Evolutionary conservation across 1,140 invertebrate species (phyloP).

Genomic region (Drosophila elegans): DNA sequence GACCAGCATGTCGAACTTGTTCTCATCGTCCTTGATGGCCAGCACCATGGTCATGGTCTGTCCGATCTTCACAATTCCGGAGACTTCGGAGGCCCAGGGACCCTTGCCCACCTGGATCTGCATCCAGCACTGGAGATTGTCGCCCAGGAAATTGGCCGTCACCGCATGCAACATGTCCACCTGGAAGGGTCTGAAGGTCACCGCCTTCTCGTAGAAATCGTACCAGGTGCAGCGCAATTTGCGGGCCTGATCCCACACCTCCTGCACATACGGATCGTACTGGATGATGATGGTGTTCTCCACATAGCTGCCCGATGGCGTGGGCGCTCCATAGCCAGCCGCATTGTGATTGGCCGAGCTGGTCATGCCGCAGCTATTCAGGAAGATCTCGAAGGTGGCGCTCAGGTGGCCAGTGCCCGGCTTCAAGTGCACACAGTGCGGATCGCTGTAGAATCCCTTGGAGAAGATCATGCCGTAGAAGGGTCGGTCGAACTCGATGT

Average conservation of each 20-base stretch:
- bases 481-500: slow-evolving; percentile 96
- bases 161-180: slow-evolving; percentile 97
- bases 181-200: slow-evolving; percentile 96
- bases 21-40: slow-evolving; percentile 97
- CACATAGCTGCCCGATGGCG: slow-evolving; percentile 95
- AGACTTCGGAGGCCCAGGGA: slow-evolving; percentile 97
- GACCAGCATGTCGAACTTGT: slow-evolving; percentile 97
- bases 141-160: slow-evolving; percentile 96
- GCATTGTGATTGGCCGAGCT: slow-evolving; percentile 94
- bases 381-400: slow-evolving; percentile 96
- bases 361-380: slow-evolving; percentile 96
- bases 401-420: slow-evolving; percentile 94
- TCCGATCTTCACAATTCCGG: slow-evolving; percentile 97
- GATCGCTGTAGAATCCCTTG: slow-evolving; percentile 95
- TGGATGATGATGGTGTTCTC: slow-evolving; percentile 98
- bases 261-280: slow-evolving; percentile 97
- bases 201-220: slow-evolving; percentile 97
- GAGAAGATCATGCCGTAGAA: slow-evolving; percentile 99
- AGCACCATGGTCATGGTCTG: slow-evolving; percentile 98
- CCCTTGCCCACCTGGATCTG: slow-evolving; percentile 97
- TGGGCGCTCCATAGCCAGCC: slow-evolving; percentile 91
- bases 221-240: slow-evolving; percentile 97
- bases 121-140: slow-evolving; percentile 98
- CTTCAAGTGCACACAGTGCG: slow-evolving; percentile 95
- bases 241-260: slow-evolving; percentile 94